Percentiles rank a stretch among this genome's conserved stretches.
phyloP scores from a whole-genome alignment of 2,888 invertebrate species.

The Stenolophus ochropezus region DNA sequence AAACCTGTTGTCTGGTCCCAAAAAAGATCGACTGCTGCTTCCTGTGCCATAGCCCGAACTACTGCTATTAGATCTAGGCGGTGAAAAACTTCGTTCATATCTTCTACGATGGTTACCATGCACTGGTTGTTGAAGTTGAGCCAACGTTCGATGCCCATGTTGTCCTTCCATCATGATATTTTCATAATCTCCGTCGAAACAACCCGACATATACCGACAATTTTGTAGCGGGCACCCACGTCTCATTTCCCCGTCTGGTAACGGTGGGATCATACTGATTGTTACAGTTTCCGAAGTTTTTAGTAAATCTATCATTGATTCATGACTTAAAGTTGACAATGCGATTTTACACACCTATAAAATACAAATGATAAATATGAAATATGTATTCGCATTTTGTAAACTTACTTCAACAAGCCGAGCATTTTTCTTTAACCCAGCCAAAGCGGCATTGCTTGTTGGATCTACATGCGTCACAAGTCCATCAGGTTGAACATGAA shows the following conservation, averaged over 20 bases:
- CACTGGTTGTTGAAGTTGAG: conserved; percentile 75
- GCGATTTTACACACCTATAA: conserved; percentile 84
- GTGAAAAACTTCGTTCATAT: conserved; percentile 84
- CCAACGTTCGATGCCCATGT: conserved; percentile 72
- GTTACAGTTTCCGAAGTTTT: conserved; percentile 92
- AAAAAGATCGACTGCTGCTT: conserved; percentile 74
- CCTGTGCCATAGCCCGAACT: conserved; percentile 91
- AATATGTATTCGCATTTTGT: too few relatives aligned
- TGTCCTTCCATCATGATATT: conserved; percentile 74
- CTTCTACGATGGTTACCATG: conserved; percentile 80
- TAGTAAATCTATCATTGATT: conserved; percentile 93
- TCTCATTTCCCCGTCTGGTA: conserved; percentile 81
- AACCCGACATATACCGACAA: conserved; percentile 78
- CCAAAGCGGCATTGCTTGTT: conserved; percentile 82
- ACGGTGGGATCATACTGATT: conserved; percentile 86
- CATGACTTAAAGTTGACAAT: conserved; percentile 91
- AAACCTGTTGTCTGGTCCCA: conserved; percentile 69
- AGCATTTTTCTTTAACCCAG: conserved; percentile 92
- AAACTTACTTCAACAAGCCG: conserved; percentile 85
- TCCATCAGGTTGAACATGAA: conserved; percentile 94
- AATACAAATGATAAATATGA: not conserved
- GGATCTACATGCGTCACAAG: conserved; percentile 95
- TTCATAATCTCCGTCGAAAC: conserved; percentile 80
- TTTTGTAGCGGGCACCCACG: conserved; percentile 80
- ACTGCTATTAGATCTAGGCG: conserved; percentile 84